phyloP scores from a whole-genome alignment of 2,888 invertebrate species.

The Zhengitettix transpicula region DNA sequence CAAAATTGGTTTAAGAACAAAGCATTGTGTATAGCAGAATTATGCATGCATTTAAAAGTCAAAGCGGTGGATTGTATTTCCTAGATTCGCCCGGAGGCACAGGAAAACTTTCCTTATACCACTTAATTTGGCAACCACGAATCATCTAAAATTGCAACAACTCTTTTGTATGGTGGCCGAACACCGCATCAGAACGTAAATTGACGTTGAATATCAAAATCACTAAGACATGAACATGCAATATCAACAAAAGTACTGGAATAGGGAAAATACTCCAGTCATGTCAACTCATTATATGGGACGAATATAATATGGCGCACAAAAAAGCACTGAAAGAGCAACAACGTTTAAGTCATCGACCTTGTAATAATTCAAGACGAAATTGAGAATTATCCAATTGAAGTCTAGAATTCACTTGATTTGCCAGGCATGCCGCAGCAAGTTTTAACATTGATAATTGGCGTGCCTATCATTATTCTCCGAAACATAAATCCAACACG shows the following conservation, averaged over 20 bases:
- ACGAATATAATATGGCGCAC: conserved; percentile 1
- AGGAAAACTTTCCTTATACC: no score
- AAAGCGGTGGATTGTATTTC: neutral
- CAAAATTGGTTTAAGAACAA: conserved; percentile 3
- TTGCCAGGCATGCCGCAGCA: conserved; percentile 17
- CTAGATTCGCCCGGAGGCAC: neutral
- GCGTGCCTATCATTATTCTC: no score
- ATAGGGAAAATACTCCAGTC: conserved; percentile 3
- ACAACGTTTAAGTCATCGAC: no score
- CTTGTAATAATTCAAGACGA: neutral
- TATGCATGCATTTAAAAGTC: conserved; percentile 1
- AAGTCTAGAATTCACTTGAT: conserved; percentile 17
- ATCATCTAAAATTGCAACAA: no score
- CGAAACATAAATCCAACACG: conserved; percentile 18
- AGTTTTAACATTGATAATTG: conserved; percentile 17
- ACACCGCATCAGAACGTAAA: no score
- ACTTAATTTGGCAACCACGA: no score
- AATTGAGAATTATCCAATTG: conserved; percentile 13
- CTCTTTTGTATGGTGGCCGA: no score
- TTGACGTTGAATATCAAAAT: no score
- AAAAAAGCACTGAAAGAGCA: conserved; percentile 2
- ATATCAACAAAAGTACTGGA: neutral
- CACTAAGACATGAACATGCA: no score
- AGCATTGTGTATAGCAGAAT: conserved; percentile 1
- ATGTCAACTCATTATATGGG: conserved; percentile 2